Evolutionary conservation across 1,140 invertebrate species (phyloP).

Genomic region (Hormaphis cornu): DNA sequence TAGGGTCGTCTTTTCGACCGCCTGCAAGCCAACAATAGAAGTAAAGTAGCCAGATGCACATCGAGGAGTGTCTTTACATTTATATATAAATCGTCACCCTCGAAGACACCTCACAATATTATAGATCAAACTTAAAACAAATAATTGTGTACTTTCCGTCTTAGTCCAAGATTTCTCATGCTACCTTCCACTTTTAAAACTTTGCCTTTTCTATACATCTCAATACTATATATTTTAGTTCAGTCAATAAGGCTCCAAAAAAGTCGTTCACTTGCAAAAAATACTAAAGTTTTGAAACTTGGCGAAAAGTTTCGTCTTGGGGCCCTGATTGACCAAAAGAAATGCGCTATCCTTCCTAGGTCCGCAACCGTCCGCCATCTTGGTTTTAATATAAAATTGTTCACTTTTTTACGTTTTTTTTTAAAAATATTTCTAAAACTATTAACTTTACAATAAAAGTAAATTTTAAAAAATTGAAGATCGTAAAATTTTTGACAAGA

Average conservation of each 20-base stretch:
- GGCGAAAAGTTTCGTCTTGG: neutral
- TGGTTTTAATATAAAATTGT: neutral
- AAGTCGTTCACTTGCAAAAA: neutral
- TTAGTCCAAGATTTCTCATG: too few relatives aligned
- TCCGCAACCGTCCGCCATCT: neutral
- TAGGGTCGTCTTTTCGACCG: too few relatives aligned
- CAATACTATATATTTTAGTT: too few relatives aligned
- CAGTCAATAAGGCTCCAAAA: neutral
- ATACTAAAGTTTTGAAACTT: slow-evolving; percentile 8
- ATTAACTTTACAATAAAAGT: neutral
- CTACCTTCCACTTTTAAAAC: too few relatives aligned
- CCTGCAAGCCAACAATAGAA: too few relatives aligned
- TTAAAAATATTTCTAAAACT: neutral
- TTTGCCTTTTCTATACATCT: too few relatives aligned
- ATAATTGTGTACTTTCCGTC: too few relatives aligned
- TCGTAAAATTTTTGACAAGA: neutral
- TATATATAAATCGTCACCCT: too few relatives aligned
- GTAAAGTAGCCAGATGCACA: too few relatives aligned
- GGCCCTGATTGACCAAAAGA: neutral
- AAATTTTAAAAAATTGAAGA: neutral
- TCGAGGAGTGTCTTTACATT: too few relatives aligned
- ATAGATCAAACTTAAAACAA: too few relatives aligned
- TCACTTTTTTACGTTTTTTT: neutral
- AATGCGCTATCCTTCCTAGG: neutral
- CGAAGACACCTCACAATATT: too few relatives aligned